Conservation (phyloP, 2,888 invertebrate genomes). For the Oxystoma pomonae region DNA sequence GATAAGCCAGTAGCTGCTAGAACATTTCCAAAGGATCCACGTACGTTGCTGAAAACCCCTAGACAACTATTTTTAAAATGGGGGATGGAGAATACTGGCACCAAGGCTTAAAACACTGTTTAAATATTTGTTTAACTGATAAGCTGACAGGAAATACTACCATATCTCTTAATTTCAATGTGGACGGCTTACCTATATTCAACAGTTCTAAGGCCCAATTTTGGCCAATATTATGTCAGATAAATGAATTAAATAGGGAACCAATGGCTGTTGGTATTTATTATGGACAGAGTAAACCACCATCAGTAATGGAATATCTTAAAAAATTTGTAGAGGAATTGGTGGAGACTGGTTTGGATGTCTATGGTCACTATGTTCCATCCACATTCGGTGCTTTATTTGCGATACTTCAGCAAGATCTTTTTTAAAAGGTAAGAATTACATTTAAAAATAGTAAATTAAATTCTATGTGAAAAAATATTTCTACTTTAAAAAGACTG, state of each 20-base stretch:
- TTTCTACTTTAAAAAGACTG: too few species aligned
- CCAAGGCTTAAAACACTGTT: slow-evolving; percentile 17
- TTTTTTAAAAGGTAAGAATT: slow-evolving; percentile 29
- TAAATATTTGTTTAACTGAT: background rate
- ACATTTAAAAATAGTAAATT: too few species aligned
- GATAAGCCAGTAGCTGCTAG: slow-evolving; percentile 11
- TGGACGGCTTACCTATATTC: slow-evolving; percentile 26
- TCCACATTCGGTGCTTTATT: slow-evolving; percentile 24
- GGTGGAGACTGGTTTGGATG: slow-evolving; percentile 15
- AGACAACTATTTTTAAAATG: slow-evolving; percentile 12
- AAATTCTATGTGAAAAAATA: too few species aligned
- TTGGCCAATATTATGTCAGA: slow-evolving; percentile 28
- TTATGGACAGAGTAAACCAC: slow-evolving; percentile 22
- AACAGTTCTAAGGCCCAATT: slow-evolving; percentile 26
- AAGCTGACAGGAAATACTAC: background rate
- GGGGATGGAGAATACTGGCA: slow-evolving; percentile 21
- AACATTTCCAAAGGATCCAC: slow-evolving; percentile 23
- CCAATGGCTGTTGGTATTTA: slow-evolving; percentile 25
- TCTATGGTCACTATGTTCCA: slow-evolving; percentile 9
- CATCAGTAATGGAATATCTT: slow-evolving; percentile 13
- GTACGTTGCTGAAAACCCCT: slow-evolving; percentile 20
- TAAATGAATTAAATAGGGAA: slow-evolving; percentile 17
- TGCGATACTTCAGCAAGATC: slow-evolving; percentile 26
- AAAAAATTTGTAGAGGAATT: slow-evolving; percentile 24
- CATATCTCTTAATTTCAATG: slow-evolving; percentile 14